A percentile compares a stretch with the other conserved stretches of the same genome.
These are phyloP conservation scores for Blomia tropicalis DNA, from an alignment of 2,888 invertebrate species.

Conservation along the genomic window DNA sequence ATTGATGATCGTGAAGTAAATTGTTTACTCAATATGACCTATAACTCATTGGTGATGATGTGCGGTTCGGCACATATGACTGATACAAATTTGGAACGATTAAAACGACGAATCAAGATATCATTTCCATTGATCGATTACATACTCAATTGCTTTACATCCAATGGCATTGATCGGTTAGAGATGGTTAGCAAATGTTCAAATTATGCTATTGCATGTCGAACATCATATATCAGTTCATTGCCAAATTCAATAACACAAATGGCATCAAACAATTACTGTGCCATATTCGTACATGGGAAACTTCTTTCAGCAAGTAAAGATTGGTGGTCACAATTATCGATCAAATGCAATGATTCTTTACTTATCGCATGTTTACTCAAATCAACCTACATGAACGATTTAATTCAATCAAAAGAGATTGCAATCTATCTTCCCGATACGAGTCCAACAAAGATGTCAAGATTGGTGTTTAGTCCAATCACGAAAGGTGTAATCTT, in stretches of 20 bases:
- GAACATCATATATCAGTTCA: not conserved
- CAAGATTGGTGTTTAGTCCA: constrained; percentile 4
- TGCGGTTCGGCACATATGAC: constrained; percentile 12
- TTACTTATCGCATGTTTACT: constrained; percentile 11
- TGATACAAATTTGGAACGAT: constrained; percentile 15
- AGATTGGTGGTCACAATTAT: constrained; percentile 20
- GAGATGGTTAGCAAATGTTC: not conserved
- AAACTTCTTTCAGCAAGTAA: constrained; percentile 17
- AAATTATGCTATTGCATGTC: constrained; percentile 1
- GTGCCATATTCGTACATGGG: not conserved
- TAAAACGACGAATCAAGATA: constrained; percentile 13
- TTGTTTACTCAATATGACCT: constrained; percentile 15
- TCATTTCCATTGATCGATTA: constrained; percentile 20
- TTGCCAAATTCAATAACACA: not conserved
- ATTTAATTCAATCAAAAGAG: constrained; percentile 8
- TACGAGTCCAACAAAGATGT: constrained; percentile 13
- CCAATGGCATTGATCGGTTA: not conserved
- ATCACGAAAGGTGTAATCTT: constrained; percentile 14
- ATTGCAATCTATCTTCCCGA: constrained; percentile 18
- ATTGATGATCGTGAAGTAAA: constrained; percentile 1
- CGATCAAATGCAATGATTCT: constrained; percentile 1
- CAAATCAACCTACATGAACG: constrained; percentile 6
- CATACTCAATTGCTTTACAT: constrained; percentile 10
- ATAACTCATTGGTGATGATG: constrained; percentile 10
- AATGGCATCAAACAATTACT: constrained; percentile 15